Conservation (phyloP, 2,888 invertebrate genomes). For the Xanthia icteritia region DNA sequence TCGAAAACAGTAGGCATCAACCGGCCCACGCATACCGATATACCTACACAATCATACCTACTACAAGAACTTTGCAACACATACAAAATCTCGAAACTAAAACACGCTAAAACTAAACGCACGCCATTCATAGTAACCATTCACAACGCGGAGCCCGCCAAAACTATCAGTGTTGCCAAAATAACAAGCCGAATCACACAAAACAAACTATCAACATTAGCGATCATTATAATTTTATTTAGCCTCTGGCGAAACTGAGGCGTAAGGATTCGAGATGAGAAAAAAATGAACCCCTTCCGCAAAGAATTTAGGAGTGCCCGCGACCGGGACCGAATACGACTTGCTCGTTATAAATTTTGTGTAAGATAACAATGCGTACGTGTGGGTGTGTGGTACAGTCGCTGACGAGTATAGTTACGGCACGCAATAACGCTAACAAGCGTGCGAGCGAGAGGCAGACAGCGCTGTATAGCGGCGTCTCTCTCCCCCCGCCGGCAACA, state of each 20-base stretch:
- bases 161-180: constrained; percentile 82
- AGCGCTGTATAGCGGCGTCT: constrained; percentile 78
- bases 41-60: constrained; percentile 57
- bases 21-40: constrained; percentile 63
- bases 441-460: constrained; percentile 80
- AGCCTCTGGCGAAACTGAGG: constrained; percentile 79
- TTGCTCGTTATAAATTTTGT: constrained; percentile 90
- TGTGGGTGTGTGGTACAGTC: constrained; percentile 89
- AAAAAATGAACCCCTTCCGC: constrained; percentile 86
- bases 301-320: constrained; percentile 89
- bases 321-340: constrained; percentile 85
- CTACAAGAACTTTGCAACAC: constrained; percentile 56
- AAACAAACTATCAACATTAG: constrained; percentile 79
- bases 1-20: constrained; percentile 63
- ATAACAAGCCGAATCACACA: constrained; percentile 77
- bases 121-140: constrained; percentile 77
- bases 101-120: constrained; percentile 60
- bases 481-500: constrained; percentile 85
- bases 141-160: constrained; percentile 75
- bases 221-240: constrained; percentile 83
- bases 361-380: constrained; percentile 89
- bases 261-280: constrained; percentile 74
- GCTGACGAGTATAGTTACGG: constrained; percentile 90
- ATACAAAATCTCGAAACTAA: constrained; percentile 70
- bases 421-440: constrained; percentile 91